These are phyloP conservation scores for Cacatua alba DNA, from an alignment of 2,113 vertebrate species.

Conservation along the genomic window DNA sequence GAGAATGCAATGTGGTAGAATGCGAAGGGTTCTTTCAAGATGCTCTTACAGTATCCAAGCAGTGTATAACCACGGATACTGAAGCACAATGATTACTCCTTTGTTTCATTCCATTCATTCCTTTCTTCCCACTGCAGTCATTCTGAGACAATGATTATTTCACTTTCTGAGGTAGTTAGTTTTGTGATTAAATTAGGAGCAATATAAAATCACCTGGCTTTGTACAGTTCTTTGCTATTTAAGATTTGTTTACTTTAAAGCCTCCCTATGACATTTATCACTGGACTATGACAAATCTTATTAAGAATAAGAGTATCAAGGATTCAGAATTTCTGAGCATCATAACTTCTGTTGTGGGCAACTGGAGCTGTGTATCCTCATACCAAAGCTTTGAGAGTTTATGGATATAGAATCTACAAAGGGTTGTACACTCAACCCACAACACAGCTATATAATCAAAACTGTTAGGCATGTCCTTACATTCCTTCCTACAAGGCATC, in stretches of 20 bases:
- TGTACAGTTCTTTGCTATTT: neutral
- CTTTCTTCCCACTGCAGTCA: neutral
- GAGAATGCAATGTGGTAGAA: neutral
- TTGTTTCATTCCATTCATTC: neutral
- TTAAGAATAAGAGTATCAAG: neutral
- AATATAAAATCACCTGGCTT: neutral
- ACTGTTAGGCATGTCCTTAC: neutral
- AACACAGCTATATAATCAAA: neutral
- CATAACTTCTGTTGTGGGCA: neutral
- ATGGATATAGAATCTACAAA: neutral
- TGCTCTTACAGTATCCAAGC: neutral
- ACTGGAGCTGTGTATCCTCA: neutral
- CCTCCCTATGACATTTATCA: neutral
- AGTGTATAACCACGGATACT: neutral
- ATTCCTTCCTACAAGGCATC: neutral
- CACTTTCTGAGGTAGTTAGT: neutral
- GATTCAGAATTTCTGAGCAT: neutral
- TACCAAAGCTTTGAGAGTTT: neutral
- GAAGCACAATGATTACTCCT: neutral
- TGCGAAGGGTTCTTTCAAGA: neutral
- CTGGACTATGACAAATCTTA: neutral
- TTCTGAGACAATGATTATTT: neutral
- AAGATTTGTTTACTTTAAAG: neutral
- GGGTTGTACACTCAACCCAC: accelerated
- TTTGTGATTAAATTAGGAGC: neutral